phyloP scores from a whole-genome alignment of 2,113 vertebrate species.

The Callithrix jacchus region DNA sequence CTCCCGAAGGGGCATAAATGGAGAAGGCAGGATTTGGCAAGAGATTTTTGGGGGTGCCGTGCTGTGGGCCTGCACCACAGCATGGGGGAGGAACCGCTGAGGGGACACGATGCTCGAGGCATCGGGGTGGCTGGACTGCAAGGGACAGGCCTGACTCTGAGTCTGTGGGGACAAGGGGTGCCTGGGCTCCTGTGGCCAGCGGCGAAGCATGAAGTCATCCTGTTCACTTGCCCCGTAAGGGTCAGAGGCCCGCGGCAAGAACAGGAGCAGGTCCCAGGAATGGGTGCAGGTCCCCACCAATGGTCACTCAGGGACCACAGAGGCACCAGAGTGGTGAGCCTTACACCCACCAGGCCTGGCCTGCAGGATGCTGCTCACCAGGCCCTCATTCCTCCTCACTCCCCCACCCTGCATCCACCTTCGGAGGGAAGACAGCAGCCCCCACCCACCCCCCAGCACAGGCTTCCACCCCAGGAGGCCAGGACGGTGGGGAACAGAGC shows the following conservation, averaged over 20 bases:
- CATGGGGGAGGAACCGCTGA: neutral
- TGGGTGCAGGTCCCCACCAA: neutral
- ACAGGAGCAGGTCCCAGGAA: neutral
- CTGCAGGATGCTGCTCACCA: neutral
- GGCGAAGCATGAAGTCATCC: too few relatives aligned
- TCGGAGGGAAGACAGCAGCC: neutral
- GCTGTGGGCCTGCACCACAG: neutral
- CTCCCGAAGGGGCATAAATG: neutral
- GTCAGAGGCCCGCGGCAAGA: neutral
- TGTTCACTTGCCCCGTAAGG: neutral
- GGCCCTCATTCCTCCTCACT: neutral
- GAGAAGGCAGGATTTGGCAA: neutral
- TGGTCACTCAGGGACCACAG: neutral
- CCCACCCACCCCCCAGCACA: neutral
- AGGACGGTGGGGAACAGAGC: fast-evolving
- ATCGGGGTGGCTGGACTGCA: neutral
- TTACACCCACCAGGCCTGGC: neutral
- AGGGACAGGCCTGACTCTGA: neutral
- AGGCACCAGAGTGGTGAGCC: neutral
- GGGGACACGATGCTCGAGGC: neutral
- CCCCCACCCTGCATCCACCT: neutral
- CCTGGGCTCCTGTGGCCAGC: neutral
- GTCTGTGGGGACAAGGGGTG: neutral
- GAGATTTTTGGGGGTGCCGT: too few relatives aligned
- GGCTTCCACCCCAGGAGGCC: neutral